Evolutionary conservation across 35 echinoderm and acorn worm species (phyloP), one percentile per base, ranked within the genome.

Genomic region (Heliocidaris tuberculata): DNA sequence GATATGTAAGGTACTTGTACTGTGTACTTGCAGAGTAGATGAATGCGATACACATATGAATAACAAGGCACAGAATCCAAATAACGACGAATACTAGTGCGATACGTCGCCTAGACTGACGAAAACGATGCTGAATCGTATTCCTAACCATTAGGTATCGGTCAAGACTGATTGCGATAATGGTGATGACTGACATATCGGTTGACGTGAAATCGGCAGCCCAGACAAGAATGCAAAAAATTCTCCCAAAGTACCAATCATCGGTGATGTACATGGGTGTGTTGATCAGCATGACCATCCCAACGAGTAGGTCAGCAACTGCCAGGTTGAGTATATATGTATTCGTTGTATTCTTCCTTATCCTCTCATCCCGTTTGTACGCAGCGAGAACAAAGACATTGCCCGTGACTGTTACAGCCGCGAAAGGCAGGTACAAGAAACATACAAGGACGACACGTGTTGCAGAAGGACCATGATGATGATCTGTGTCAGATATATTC

Each of bases 181-280:
- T 59, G 48, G 91, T 59, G 9, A 93, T 93, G 91, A 93, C 91
- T n/a, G 91, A 93, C 91, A 93, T 93, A 21, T 93, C 91, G 50
- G 91, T 93, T 13, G 48, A 49, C 11, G 50, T 59, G 47, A 52
- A 93, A 31, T 93, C 91, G 91, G 50, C 12, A 19, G 50, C 50
- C 91, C 91, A 93, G 11, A 49, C 47, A 16, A 59, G 6, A 16
- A 93, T 49, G 91, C 91, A 93, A 24, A 59, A 11, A 30, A 19
- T 50, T 59, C 30, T 21, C 9, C 91, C 91, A 13, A 59, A 93
- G 13, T 47, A 93, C 91, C 91, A 93, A 30, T 59, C 48, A 6
- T 93, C 50, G 0, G 50, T 49, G 48, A 93, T n/a, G 47, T 52
- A 52, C 27, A 24, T 48, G 2, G 91, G 47, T 12, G 50, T 31